Base-by-base conservation (phyloP, 2,797 vertebrate species). In the Oophaga sylvatica region DNA sequence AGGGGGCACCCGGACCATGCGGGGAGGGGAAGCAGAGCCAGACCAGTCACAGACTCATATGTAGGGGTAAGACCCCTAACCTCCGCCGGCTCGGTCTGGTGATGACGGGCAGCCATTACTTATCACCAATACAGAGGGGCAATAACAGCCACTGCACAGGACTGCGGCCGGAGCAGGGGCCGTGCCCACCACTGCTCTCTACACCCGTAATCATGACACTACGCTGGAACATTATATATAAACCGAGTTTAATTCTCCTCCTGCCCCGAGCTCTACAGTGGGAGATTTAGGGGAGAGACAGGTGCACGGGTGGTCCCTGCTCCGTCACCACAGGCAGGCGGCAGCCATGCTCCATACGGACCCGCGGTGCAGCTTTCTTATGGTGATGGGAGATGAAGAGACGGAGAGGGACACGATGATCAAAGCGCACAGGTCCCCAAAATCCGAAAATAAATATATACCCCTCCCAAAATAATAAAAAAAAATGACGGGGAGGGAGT, bases 401-500 rank as follows among this genome's bases (percentile, higher is more conserved):
- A 81, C 67, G 65, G 13, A 60, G 13, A 56, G 26, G 65, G 63
- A 77, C 71, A 67, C 77, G 41, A 87, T 48, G 59, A 29, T 48
- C 56, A 26, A 81, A 88, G 70, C 15, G 11, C 19, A 56, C 26
- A 13, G 78, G 60, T 77, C 87, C 87, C 87, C 70, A 81, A 85
- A 81, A 59, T 60, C 70, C 26, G 67, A 60, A 85, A 77, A 88
- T 85, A 85, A 89, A 89, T 85, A 89, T 26, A 62, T 26, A 62
- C 29, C 45, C 26, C 75, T 65, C 81, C 56, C 26, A 73, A 68
- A 16, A 29, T 19, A 15, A 11, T 48, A 8, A 26, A 45, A 26
- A 48, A 15, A 11, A 63, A 4, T 19, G 45, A 35, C 2, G 7
- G 48, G 71, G 48, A 31, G n/a, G n/a, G 22, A 20, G 60, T 3